These are phyloP conservation scores for Megamerina dolium DNA, from an alignment of 2,888 invertebrate genomes.

Conservation along the genomic window DNA sequence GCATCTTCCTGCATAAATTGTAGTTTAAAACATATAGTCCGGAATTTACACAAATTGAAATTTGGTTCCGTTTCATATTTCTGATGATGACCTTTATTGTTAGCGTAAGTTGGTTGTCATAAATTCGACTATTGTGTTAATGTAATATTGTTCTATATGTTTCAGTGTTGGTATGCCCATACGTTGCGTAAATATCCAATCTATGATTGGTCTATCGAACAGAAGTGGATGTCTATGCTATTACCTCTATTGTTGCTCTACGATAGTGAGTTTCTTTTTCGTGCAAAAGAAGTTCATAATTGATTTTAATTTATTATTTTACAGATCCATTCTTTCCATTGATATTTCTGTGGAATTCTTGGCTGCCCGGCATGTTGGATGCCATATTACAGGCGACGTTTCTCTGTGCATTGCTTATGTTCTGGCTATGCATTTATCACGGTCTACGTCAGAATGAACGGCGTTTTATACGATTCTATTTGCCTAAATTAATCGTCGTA, in stretches of 20 bases:
- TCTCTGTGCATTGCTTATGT: constrained; percentile 77
- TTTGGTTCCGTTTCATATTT: constrained; percentile 95
- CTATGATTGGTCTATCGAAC: constrained; percentile 95
- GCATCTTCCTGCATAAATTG: neutral
- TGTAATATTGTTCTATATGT: constrained; percentile 2
- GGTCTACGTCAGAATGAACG: constrained; percentile 90
- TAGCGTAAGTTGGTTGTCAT: constrained; percentile 59
- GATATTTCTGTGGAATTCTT: constrained; percentile 80
- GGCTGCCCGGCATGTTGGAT: constrained; percentile 89
- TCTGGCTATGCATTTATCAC: constrained; percentile 95
- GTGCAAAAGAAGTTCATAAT: neutral
- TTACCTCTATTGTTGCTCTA: constrained; percentile 83
- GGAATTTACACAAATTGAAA: constrained; percentile 92
- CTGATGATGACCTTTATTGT: constrained; percentile 78
- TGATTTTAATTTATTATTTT: constrained; percentile 25
- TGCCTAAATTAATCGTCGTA: constrained; percentile 83
- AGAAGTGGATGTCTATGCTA: constrained; percentile 89
- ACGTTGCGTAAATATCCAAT: constrained; percentile 79
- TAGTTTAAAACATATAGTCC: constrained; percentile 96
- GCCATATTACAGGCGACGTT: constrained; percentile 86
- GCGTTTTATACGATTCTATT: constrained; percentile 77
- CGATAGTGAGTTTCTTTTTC: constrained; percentile 64
- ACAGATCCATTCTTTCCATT: constrained; percentile 91
- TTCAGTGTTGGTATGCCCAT: constrained; percentile 89
- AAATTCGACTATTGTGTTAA: neutral